Base-by-base conservation (phyloP, 2,113 vertebrate species). In the Salvelinus namaycush region DNA sequence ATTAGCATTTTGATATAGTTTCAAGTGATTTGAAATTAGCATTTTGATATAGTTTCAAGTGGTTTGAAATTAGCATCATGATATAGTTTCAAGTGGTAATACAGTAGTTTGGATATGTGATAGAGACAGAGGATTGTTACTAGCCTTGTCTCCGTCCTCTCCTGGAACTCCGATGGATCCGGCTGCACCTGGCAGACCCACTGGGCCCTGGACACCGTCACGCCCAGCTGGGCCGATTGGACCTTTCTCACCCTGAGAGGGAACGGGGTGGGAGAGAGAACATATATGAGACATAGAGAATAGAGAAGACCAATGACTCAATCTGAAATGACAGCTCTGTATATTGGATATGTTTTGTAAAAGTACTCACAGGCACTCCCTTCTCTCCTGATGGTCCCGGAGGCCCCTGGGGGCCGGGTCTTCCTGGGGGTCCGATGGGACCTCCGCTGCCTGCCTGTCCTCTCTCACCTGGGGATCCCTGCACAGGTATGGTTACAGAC, bases 391-490 rank as follows among this genome's bases (percentile, higher is more conserved):
- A 88, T 0, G 97, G 97, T 18, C 98, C 97, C 0, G 96, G 95
- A 1, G 97, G 97, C 20, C 98, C 98, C 79, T 99, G 97, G 0
- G 97, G 97, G 13, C 98, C 98, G 1, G 97, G 95, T 69, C 98
- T 93, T 66, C 98, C 98, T 18, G 97, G 97, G 22, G 97, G 91
- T 12, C 98, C 98, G 0, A 98, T 98, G 0, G 97, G 96, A 26
- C 98, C 98, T 0, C 97, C 97, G 1, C 96, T 91, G 24, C 98
- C 98, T 0, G 96, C 92, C 0, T 97, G 95, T 9, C 98, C 98
- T 24, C 97, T 93, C 81, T 99, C 98, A 0, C 98, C 98, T 0
- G 98, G 97, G 81, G 98, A 99, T 13, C 98, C 98, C 98, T 99
- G 87, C 4, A 0, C 9, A 77, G 68, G n/a, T 27, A 44, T 73